Evolutionary conservation across 2,888 invertebrate species (phyloP).

Genomic region (Eupeodes luniger): DNA sequence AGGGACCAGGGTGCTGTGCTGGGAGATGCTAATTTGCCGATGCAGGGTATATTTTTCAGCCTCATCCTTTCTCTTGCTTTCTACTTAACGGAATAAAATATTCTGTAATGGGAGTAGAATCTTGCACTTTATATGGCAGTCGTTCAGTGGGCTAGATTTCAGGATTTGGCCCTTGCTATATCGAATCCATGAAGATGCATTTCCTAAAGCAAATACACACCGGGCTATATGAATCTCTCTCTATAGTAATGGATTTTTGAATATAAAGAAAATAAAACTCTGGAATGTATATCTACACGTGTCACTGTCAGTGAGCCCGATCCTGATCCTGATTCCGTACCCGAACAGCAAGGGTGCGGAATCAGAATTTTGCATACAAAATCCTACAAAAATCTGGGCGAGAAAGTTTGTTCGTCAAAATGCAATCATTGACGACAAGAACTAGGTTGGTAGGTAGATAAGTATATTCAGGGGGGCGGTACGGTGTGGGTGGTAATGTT

Average conservation of each 20-base stretch:
- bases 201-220: constrained; percentile 53
- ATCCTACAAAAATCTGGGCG: neutral
- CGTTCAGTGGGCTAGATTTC: constrained; percentile 19
- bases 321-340: no score
- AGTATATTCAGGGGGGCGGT: neutral
- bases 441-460: neutral
- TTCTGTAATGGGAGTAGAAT: constrained; percentile 50
- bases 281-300: neutral
- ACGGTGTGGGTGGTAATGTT: constrained; percentile 16
- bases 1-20: neutral
- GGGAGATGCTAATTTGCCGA: constrained; percentile 65
- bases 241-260: constrained; percentile 57
- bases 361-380: constrained; percentile 50
- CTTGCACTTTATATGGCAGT: constrained; percentile 29
- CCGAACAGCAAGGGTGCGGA: neutral
- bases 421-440: constrained; percentile 30
- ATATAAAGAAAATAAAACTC: neutral
- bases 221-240: constrained; percentile 32
- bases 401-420: constrained; percentile 46
- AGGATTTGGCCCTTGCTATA: neutral
- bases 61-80: constrained; percentile 1
- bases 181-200: constrained; percentile 33
- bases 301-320: constrained; percentile 11
- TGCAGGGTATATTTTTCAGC: constrained; percentile 49
- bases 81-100: constrained; percentile 53